Base-by-base conservation (phyloP, 2,888 invertebrate genomes). In the Stenchaetothrips biformis region DNA sequence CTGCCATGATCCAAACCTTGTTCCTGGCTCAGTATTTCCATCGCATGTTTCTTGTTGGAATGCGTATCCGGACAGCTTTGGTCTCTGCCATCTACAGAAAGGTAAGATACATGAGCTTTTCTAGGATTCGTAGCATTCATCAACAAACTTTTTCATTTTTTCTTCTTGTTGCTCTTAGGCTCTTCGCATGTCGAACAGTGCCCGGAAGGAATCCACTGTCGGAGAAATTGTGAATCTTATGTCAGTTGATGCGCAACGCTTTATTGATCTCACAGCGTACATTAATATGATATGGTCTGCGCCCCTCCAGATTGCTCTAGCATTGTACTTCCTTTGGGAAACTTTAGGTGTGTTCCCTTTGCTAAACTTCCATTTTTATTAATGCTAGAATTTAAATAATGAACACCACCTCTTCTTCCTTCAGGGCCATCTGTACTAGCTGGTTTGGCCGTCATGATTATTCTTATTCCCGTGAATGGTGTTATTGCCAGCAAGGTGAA, bases 391-490 rank as follows among this genome's bases (percentile, higher is more conserved):
- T 47, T 79, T 62, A 8, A 25, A 21, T 79, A 13, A 48, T 80
- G 67, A 25, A 79, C 78, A n/a, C 7, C 27, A n/a, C 67, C 67
- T 53, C 48, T n/a, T 81, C 37, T 49, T 78, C 49, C 88, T 49
- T 84, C 89, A 83, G 91, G 91, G 2, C 87, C 89, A 0, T 88
- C 91, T 6, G 89, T 91, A 1, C 84, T 92, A 48, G 90, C 91
- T 78, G 92, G 92, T 13, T 85, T 92, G 59, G 88, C 87, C 49
- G 84, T 86, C 0, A 85, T 86, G 85, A 82, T 92, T 13, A 84
- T 91, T 3, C 85, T 92, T 81, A 89, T 92, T 79, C 90, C 90
- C 0, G 82, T 90, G 3, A 90, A 90, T 81, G 85, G 83, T 77
- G 81, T 83, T 25, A 83, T 90, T 47, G 89, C 89, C 0, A 86